Evolutionary conservation across 1,140 invertebrate genomes (phyloP).

Genomic region (Neoseiulus cucumeris): DNA sequence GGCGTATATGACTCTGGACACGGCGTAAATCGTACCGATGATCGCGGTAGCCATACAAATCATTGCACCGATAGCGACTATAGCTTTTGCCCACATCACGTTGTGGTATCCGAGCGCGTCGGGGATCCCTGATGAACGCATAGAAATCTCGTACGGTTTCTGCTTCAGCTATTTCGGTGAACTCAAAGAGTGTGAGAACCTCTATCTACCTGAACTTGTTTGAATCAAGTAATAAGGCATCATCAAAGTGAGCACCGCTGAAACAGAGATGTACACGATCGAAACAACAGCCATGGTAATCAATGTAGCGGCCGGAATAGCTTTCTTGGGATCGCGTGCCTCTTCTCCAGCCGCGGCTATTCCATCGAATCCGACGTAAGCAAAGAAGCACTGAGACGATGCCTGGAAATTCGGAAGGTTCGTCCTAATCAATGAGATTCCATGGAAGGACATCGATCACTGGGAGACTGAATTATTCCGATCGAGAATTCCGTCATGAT

Average conservation of each 20-base stretch:
- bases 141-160: not conserved
- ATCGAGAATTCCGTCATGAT: not conserved
- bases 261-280: conserved; percentile 54
- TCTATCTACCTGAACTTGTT: conserved; percentile 6
- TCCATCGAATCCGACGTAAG: conserved; percentile 63
- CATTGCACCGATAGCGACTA: conserved; percentile 63
- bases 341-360: conserved; percentile 68
- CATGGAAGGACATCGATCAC: too few species aligned
- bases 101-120: conserved; percentile 47
- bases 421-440: too few species aligned
- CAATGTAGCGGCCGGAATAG: conserved; percentile 59
- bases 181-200: not conserved
- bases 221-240: conserved; percentile 49
- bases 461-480: too few species aligned
- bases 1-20: conserved; percentile 62
- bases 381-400: conserved; percentile 40
- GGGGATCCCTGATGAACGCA: conserved; percentile 57
- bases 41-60: conserved; percentile 68
- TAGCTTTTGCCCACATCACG: conserved; percentile 56
- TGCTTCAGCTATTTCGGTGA: not conserved
- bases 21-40: conserved; percentile 57
- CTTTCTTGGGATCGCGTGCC: conserved; percentile 48
- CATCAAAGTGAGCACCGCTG: conserved; percentile 57
- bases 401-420: too few species aligned
- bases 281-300: conserved; percentile 53